Evolutionary conservation across 2,797 vertebrate species (phyloP).

Genomic region (Cottoperca gobio): DNA sequence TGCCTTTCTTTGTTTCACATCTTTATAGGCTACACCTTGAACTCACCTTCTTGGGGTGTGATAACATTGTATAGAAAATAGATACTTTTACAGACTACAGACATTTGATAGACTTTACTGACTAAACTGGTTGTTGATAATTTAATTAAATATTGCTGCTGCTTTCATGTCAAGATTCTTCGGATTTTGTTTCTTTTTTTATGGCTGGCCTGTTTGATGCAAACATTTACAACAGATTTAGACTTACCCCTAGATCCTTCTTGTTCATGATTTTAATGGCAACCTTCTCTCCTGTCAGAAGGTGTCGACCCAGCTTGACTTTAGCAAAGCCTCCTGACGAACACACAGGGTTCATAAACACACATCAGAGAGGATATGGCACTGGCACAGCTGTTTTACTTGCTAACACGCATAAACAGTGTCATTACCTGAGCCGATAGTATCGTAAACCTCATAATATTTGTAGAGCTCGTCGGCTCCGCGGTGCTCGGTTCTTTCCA

Average conservation of each 20-base stretch:
- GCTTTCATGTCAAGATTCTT: background rate
- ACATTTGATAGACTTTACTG: background rate
- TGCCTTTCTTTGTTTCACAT: background rate
- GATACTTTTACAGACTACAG: background rate
- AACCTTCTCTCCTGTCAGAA: slow-evolving; percentile 93
- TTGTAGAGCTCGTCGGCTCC: slow-evolving; percentile 89
- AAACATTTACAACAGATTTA: background rate
- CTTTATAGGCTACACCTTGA: background rate
- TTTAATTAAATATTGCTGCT: background rate
- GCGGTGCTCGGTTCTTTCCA: slow-evolving; percentile 70
- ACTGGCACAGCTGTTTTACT: background rate
- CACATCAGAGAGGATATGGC: background rate
- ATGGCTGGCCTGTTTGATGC: background rate
- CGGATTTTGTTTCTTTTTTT: background rate
- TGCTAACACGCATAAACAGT: accelerated
- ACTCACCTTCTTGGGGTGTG: background rate
- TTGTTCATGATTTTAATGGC: slow-evolving; percentile 98
- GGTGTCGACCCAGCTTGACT: slow-evolving; percentile 92
- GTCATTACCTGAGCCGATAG: slow-evolving; percentile 91
- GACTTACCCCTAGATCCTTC: slow-evolving; percentile 91
- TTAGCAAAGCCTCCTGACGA: slow-evolving; percentile 95
- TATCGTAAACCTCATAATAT: slow-evolving; percentile 92
- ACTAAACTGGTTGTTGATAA: background rate
- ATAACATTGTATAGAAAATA: background rate
- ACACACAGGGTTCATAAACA: background rate